phyloP scores from a whole-genome alignment of 2,113 vertebrate species.

The Amazona guildingii region DNA sequence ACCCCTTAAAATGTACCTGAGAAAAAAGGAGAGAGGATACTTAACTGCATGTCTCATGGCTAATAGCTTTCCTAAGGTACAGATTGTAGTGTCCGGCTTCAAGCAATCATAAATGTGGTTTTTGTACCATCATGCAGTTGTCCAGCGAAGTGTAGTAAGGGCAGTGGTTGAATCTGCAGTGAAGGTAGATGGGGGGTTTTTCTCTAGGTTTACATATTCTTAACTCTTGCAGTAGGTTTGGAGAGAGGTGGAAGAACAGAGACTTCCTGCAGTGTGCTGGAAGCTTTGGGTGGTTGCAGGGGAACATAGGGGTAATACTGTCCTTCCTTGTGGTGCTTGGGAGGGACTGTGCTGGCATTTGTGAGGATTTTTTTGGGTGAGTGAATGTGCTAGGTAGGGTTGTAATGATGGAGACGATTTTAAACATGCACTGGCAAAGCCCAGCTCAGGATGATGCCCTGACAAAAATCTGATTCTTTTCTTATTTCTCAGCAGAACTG shows the following conservation, averaged over 20 bases:
- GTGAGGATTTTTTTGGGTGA: neutral
- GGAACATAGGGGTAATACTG: neutral
- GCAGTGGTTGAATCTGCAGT: neutral
- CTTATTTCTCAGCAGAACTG: neutral
- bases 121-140: neutral
- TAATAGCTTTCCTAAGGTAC: neutral
- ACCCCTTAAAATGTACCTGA: neutral
- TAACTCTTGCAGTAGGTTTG: neutral
- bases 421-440: neutral
- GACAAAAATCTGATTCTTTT: neutral
- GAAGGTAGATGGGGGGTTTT: neutral
- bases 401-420: neutral
- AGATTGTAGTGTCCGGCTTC: neutral
- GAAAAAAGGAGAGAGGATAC: neutral
- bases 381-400: neutral
- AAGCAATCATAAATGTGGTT: neutral
- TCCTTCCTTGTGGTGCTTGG: neutral
- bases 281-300: neutral
- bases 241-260: neutral
- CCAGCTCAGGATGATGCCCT: neutral
- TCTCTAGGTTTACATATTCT: neutral
- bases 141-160: neutral
- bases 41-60: neutral
- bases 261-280: neutral
- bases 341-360: neutral